Evolutionary conservation across 2,797 vertebrate species (phyloP), one percentile per base, ranked within the genome.

Genomic region (Tympanoctomys barrerae): DNA sequence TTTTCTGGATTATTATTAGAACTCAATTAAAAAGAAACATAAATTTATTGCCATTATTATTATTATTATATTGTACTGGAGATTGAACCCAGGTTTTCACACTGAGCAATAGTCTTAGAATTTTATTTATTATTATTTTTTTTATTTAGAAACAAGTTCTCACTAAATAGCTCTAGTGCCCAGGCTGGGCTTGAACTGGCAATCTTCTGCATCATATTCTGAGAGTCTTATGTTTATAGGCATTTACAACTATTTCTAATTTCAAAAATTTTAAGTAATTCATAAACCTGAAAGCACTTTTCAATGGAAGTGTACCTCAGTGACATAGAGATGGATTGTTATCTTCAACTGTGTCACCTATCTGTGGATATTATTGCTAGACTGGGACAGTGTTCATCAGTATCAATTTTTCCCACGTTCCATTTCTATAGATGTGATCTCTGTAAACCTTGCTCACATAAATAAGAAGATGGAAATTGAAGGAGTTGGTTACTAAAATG

Each of bases 401-500:
- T 22, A 78, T 21, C 24, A 6, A 79, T 83, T 80, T 80, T 68
- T 18, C 24, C 33, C 49, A 42, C 52, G n/a, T 75, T 84, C 83
- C 62, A 57, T 78, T 91, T 82, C 62, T 81, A 31, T 39, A 85
- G 49, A 80, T 70, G 4, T 57, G 75, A 90, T 87, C 21, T 90
- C 66, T 94, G 52, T 39, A 93, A 91, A 46, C 11, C 18, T 83
- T 75, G 16, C 73, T 95, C 68, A 78, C 13, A 82, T 68, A 91
- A 88, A 83, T 57, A 89, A 39, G 8, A n/a, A 83, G 71, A 80
- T 42, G 2, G 12, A 94, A 90, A 87, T 0, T 59, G 42, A 61
- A 33, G 16, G 19, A 75, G 24, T 54, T 85, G 42, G 2, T 46
- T 49, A 71, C 22, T 59, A 46, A 22, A 59, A 91, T 26, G 7